Base-by-base conservation (phyloP, 2,888 invertebrate species). In the Galeruca laticollis region DNA sequence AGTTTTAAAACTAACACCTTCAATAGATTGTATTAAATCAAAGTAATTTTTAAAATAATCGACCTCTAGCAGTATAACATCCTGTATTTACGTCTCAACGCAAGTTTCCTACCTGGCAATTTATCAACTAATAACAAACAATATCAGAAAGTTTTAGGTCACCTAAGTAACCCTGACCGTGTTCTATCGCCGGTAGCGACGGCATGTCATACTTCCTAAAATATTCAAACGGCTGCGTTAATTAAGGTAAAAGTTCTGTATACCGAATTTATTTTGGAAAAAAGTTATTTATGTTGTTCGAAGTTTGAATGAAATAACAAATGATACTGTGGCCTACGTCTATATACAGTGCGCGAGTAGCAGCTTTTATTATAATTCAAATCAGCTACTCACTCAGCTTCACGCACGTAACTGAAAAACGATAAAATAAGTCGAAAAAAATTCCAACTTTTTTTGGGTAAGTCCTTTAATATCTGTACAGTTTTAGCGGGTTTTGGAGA, bases 161-260 rank as follows among this genome's bases (percentile, higher is more conserved):
- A 10, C 51, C n/a, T 43, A 43, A 43, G 43, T 43, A n/a, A n/a
- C 43, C n/a, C 43, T n/a, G n/a, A 43, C 43, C 43, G 13, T 43
- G 43, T n/a, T n/a, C 1, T 1, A 1, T 43, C 43, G 5, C 37
- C 37, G 11, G 4, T 20, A 11, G 40, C 43, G 20, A 26, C 20
- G n/a, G 21, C 26, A 52, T 56, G 56, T 56, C 49, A 49, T 47
- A 61, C 49, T 61, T 61, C 40, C 33, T 61, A 49, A 61, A 61
- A 61, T 61, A 61, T 61, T 61, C 61, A n/a, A 61, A n/a, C 40
- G 43, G 20, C 47, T 31, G 35, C 18, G 49, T 47, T 61, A 61
- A 61, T 61, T 61, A 49, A n/a, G 49, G 43, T 60, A 60, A 60
- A 59, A 21, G 60, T 40, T 47, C 13, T 26, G 61, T 49, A n/a